Evolutionary conservation across 2,888 invertebrate species (phyloP).

Genomic region (Lordiphosa andalusiaca): DNA sequence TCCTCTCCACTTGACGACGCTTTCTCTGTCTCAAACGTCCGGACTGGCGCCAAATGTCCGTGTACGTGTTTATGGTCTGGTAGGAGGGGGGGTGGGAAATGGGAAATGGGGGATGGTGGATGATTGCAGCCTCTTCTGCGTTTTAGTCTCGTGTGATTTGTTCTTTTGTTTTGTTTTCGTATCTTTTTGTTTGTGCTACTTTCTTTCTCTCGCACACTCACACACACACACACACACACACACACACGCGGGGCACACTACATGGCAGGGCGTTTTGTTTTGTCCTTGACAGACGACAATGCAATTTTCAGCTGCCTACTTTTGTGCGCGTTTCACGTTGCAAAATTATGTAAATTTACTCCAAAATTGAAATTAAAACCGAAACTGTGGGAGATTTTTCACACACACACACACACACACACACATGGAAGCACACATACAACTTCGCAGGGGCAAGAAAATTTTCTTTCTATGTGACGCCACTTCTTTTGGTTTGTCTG

Average conservation of each 20-base stretch:
- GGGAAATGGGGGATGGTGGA: slow-evolving; percentile 7
- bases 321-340: slow-evolving; percentile 25
- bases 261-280: slow-evolving; percentile 63
- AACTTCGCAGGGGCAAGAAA: slow-evolving; percentile 29
- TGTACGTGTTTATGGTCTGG: slow-evolving; percentile 24
- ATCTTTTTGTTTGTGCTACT: slow-evolving; percentile 39
- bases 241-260: slow-evolving; percentile 17
- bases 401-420: slow-evolving; percentile 4
- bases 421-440: slow-evolving; percentile 1
- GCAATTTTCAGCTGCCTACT: slow-evolving; percentile 70
- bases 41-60: slow-evolving; percentile 54
- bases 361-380: slow-evolving; percentile 16
- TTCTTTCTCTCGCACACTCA: slow-evolving; percentile 20
- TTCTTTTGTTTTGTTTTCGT: slow-evolving; percentile 39
- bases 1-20: slow-evolving; percentile 7
- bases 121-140: slow-evolving; percentile 11
- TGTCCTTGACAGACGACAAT: slow-evolving; percentile 75
- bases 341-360: slow-evolving; percentile 1
- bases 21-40: slow-evolving; percentile 24
- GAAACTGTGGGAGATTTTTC: slow-evolving; percentile 2
- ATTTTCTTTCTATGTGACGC: slow-evolving; percentile 43
- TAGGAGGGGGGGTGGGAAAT: slow-evolving; percentile 10
- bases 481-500: slow-evolving; percentile 19
- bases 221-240: slow-evolving; percentile 8
- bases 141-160: slow-evolving; percentile 37